Base-by-base conservation (phyloP, 2,888 invertebrate species). In the Coronaproctus castanopsis region DNA sequence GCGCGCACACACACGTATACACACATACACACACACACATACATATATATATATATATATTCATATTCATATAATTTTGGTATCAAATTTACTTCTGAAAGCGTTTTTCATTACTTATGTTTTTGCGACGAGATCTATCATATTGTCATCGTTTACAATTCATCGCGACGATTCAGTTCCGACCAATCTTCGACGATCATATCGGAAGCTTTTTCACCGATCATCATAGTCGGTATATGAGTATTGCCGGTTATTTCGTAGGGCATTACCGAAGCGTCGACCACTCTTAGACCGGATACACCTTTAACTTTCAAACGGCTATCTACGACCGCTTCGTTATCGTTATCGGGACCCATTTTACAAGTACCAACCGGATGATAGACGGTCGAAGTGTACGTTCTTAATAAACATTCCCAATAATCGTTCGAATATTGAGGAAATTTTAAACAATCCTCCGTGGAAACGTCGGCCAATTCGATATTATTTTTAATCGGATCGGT, bases 191-290 rank as follows among this genome's bases (percentile, higher is more conserved):
- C 80, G 71, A 88, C 89, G 60, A 89, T 81, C 67, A 89, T 75
- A 74, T 89, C 90, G 0, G 89, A 79, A 3, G 87, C 89, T 70
- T 89, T 90, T 69, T 91, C 90, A 0, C 81, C 90, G 36, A 90
- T 86, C 90, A 90, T 90, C 56, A 90, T 87, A 19, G 83, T 82
- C 0, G 90, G 88, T 0, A 90, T 90, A 70, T 90, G 89, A 1
- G 90, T 90, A 68, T 91, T 90, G 5, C 90, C 90, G 67, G 88
- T 87, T 23, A 82, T 83, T 65, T 90, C 86, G 1, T 84, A 84
- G 0, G 90, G 90, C 87, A 90, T 90, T 65, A 90, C 81, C 67
- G 87, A 86, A 24, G 87, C 88, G 69, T 90, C 90, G 65, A 89
- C 82, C 20, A 90, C 87, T 63, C 90, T 76, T 23, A 91, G 74